Evolutionary conservation across 1,140 invertebrate genomes (phyloP), one percentile per base, ranked within the genome.

Genomic region (Nasonia giraulti): DNA sequence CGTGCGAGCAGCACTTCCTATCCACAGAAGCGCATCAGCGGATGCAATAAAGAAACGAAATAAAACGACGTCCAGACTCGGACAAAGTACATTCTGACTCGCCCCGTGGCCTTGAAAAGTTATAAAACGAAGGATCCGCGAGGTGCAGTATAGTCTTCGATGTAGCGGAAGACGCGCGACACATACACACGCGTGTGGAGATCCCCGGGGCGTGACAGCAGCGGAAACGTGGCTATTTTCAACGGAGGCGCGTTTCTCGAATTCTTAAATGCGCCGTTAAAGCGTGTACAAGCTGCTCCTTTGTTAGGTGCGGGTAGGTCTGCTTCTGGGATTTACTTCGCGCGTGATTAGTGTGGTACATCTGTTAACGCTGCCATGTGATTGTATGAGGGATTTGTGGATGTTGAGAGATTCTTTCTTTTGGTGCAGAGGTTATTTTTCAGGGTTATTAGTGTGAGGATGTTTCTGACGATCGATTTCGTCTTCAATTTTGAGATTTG

Each of bases 151-250:
- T 37, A 55, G 55, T 62, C 6, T n/a, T 62, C 47, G 1, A 62
- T 62, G 7, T 62, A 33, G 68, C 68, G 68, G 68, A 71, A 71
- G 68, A 62, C 55, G 27, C 10, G 68, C 23, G 68, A 71, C 68
- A 33, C 8, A 31, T 6, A 17, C 68, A 27, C 27, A 27, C 66
- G 11, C n/a, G n/a, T 27, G 10, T 44, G 40, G 40, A 47, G 81
- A 86, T 82, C 55, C 86, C 81, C 14, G 1, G 66, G 84, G 73
- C 87, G 86, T 87, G 86, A 73, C 86, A 62, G 68, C 82, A 84
- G 78, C 86, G 87, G 87, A 88, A 88, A 87, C 68, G 68, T n/a
- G 76, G 84, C 80, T 87, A 87, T 62, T 62, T 87, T 85, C 87
- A 87, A 62, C 55, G 82, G 83, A 31, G 47, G 71, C 20, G 40